Conservation (phyloP, 2,113 vertebrate species). For the Gopherus flavomarginatus region DNA sequence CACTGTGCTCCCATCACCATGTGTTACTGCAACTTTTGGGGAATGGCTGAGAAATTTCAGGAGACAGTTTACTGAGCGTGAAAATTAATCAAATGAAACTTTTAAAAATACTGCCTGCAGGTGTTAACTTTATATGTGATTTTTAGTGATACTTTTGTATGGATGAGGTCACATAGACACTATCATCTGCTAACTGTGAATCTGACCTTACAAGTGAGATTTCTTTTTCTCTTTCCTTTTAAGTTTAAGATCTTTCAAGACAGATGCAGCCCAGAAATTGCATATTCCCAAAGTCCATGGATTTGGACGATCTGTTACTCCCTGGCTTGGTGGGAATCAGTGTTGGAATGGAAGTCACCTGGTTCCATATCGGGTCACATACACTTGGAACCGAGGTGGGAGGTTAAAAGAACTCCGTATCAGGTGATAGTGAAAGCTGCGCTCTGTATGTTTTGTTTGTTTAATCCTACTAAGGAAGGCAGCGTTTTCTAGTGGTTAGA, state of each 20-base stretch:
- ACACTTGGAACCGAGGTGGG: constrained; percentile 77
- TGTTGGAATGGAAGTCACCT: constrained; percentile 8
- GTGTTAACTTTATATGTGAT: background rate
- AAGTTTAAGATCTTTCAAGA: constrained; percentile 54
- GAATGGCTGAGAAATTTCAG: background rate
- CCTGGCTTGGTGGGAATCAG: background rate
- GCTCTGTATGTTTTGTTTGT: background rate
- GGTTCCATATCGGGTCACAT: constrained; percentile 54
- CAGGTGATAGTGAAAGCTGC: constrained; percentile 75
- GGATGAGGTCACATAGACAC: background rate
- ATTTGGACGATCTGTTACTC: background rate
- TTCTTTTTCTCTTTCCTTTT: background rate
- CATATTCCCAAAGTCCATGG: background rate
- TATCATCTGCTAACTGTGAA: background rate
- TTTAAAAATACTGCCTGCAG: background rate
- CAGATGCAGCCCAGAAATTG: constrained; percentile 12
- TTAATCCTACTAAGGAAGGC: background rate
- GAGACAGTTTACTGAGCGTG: background rate
- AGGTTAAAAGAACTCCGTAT: constrained; percentile 82
- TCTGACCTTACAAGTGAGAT: background rate
- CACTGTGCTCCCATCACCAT: background rate
- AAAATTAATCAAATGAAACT: background rate
- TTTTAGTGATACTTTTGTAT: background rate
- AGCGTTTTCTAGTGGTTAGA: background rate
- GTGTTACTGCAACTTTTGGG: background rate